Base-by-base conservation (phyloP, 1,140 invertebrate genomes). In the Globodera rostochiensis region DNA sequence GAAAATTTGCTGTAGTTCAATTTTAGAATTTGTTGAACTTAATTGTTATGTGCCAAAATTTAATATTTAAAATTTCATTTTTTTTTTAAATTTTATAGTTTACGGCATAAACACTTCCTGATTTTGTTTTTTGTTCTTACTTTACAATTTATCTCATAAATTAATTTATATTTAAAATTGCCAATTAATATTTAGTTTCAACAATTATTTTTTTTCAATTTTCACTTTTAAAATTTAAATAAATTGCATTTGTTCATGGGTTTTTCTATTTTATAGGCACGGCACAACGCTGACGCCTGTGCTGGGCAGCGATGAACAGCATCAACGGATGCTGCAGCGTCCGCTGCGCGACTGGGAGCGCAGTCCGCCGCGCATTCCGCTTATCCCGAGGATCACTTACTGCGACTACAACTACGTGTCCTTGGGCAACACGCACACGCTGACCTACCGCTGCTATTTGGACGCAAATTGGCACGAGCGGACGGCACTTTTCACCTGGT, bases 391-490 rank as follows among this genome's bases (percentile, higher is more conserved):
- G 36, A 82, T 82, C 36, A 82, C 81, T 3, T 82, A 82, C 73
- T 82, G 81, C 74, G 81, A 82, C 80, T 82, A 82, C 66, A 74
- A 82, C 53, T 82, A 70, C 64, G 81, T 83, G 45, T 73, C 82
- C 64, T 53, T 83, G 60, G 82, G 82, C 47, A 83, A 83, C 71
- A 74, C 64, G 49, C 82, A 83, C 73, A 77, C 75, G 66, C 78
- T 83, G 21, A 83, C 82, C 46, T 83, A 83, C 75, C 80, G 82
- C 11, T 83, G 82, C 74, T 82, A 82, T 82, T 74, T 82, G 67
- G 81, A 82, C 57, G 80, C 81, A 21, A 82, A 82, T 74, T 82
- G 81, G 81, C 81, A 82, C 75, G 81, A 82, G 74, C 71, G 81
- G 81, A 82, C 81, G 9, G 81, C 81, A 19, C 80, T 82, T 2